Evolutionary conservation across 2,888 invertebrate genomes (phyloP).

Genomic region (Cosmia pyralina): DNA sequence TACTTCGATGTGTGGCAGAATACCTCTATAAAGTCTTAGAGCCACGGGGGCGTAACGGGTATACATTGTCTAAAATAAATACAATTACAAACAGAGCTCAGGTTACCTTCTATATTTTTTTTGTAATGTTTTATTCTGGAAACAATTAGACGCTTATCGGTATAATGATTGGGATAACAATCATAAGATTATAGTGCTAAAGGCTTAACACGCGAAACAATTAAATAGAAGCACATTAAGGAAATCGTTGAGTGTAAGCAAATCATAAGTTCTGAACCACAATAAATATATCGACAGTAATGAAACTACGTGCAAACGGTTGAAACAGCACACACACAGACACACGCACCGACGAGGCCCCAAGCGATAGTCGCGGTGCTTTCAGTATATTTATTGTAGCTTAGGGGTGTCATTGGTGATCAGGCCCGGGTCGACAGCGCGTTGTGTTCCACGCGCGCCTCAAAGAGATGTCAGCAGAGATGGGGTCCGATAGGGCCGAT

Average conservation of each 20-base stretch:
- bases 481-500: too few species aligned
- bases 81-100: not conserved
- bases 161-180: slow-evolving; percentile 38
- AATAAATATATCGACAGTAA: too few species aligned
- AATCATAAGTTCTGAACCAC: not conserved
- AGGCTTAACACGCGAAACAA: slow-evolving; percentile 40
- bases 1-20: not conserved
- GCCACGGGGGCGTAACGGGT: not conserved
- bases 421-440: too few species aligned
- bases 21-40: not conserved
- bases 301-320: too few species aligned
- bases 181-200: slow-evolving; percentile 39
- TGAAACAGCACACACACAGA: too few species aligned
- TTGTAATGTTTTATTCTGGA: slow-evolving; percentile 21
- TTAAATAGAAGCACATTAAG: slow-evolving; percentile 25
- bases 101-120: not conserved
- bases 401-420: too few species aligned
- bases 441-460: too few species aligned
- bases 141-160: slow-evolving; percentile 36
- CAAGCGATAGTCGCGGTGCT: too few species aligned
- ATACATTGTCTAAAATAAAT: too few species aligned
- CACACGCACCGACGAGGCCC: too few species aligned
- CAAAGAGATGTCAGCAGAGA: too few species aligned
- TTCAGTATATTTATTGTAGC: too few species aligned
- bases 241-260: slow-evolving; percentile 21